phyloP scores from a whole-genome alignment of 2,888 invertebrate species.

The Ichneumoninae sp. region DNA sequence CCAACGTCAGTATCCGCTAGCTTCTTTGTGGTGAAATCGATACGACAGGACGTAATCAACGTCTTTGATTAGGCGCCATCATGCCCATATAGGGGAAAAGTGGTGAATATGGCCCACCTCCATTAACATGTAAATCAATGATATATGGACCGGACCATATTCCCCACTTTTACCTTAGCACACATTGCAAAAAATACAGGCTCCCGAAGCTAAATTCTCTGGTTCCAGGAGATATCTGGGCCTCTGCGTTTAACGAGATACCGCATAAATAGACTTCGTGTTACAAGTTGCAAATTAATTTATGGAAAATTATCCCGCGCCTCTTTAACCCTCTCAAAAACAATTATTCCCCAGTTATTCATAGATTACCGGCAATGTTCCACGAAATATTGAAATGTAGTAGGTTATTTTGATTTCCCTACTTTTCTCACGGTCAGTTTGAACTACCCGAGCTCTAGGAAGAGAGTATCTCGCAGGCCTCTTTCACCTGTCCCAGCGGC shows the following conservation, averaged over 20 bases:
- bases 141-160: no score
- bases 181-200: neutral
- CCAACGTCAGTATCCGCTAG: no score
- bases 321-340: no score
- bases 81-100: no score
- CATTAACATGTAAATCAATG: no score
- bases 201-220: neutral
- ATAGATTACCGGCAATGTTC: neutral
- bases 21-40: no score
- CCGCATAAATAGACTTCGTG: neutral
- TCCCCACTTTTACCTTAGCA: no score
- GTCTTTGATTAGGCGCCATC: neutral
- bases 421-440: neutral
- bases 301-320: no score
- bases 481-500: slow-evolving; percentile 13
- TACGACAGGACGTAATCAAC: neutral
- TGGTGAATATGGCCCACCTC: no score
- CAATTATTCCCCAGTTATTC: no score
- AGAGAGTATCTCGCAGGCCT: neutral
- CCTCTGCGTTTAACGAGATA: neutral
- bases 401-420: neutral
- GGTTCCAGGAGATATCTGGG: neutral
- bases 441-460: neutral
- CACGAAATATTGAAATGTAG: neutral
- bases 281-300: neutral